Evolutionary conservation across 2,888 invertebrate genomes (phyloP).

Genomic region (Lepetodrilus schrolli): DNA sequence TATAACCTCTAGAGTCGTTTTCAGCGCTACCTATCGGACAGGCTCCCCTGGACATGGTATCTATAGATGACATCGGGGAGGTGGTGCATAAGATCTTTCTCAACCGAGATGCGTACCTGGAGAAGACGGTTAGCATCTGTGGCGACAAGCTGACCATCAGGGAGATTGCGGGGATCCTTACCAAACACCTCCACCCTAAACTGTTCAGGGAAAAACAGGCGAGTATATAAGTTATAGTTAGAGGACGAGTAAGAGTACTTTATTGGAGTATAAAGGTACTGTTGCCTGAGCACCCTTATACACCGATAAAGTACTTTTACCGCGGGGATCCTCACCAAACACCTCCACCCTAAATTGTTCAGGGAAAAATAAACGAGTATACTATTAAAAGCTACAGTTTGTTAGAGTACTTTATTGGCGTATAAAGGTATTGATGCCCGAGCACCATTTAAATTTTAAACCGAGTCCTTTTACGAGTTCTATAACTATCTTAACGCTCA

Average conservation of each 20-base stretch:
- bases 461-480: too few relatives aligned
- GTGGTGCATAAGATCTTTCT: conserved; percentile 55
- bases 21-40: conserved; percentile 69
- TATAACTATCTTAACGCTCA: too few relatives aligned
- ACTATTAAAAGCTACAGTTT: too few relatives aligned
- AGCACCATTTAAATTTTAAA: too few relatives aligned
- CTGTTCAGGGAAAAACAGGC: conserved; percentile 67
- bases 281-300: too few relatives aligned
- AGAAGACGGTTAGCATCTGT: conserved; percentile 65
- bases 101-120: conserved; percentile 44
- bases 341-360: conserved; percentile 56
- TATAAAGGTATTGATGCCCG: too few relatives aligned
- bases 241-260: too few relatives aligned
- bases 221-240: too few relatives aligned
- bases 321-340: conserved; percentile 53
- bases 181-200: conserved; percentile 50
- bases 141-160: conserved; percentile 66
- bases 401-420: too few relatives aligned
- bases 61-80: conserved; percentile 67
- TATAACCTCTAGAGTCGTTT: conserved; percentile 23
- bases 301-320: too few relatives aligned
- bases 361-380: conserved; percentile 63
- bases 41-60: conserved; percentile 62
- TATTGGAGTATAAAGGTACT: too few relatives aligned
- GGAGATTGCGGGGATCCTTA: conserved; percentile 64